These are phyloP conservation scores for Panurus biarmicus DNA, from an alignment of 2,113 vertebrate genomes.

Conservation along the genomic window DNA sequence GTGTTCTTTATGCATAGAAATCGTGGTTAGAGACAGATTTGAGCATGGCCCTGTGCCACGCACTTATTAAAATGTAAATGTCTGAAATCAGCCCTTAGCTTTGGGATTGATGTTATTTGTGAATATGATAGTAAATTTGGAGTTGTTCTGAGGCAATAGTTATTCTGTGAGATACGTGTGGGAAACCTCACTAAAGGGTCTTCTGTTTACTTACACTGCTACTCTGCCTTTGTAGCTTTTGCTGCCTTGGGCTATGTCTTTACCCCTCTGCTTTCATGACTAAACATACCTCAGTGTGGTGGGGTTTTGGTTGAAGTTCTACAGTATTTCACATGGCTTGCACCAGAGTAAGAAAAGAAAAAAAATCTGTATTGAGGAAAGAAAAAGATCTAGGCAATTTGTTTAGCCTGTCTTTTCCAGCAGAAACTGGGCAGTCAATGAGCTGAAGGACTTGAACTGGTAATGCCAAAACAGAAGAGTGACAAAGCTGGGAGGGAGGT, in stretches of 20 bases:
- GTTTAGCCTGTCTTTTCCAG: not conserved
- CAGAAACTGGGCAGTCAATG: not conserved
- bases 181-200: not conserved
- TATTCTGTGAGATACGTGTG: not conserved
- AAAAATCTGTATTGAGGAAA: rapidly evolving
- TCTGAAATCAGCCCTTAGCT: not conserved
- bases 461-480: not conserved
- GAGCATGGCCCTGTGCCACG: not conserved
- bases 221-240: not conserved
- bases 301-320: not conserved
- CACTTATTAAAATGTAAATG: not conserved
- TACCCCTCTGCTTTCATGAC: not conserved
- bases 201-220: not conserved
- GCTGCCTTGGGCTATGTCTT: not conserved
- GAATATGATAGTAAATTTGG: not conserved
- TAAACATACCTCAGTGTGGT: rapidly evolving
- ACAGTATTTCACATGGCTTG: not conserved
- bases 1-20: not conserved
- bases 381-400: not conserved
- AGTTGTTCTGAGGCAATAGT: not conserved
- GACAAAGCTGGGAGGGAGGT: not conserved
- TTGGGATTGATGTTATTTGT: not conserved
- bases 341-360: not conserved
- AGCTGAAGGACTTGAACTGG: not conserved
- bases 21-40: not conserved